A percentile compares a stretch with the other conserved stretches of the same genome.
Evolutionary conservation across 2,797 vertebrate species (phyloP).

Genomic region (Scarus forsteni): DNA sequence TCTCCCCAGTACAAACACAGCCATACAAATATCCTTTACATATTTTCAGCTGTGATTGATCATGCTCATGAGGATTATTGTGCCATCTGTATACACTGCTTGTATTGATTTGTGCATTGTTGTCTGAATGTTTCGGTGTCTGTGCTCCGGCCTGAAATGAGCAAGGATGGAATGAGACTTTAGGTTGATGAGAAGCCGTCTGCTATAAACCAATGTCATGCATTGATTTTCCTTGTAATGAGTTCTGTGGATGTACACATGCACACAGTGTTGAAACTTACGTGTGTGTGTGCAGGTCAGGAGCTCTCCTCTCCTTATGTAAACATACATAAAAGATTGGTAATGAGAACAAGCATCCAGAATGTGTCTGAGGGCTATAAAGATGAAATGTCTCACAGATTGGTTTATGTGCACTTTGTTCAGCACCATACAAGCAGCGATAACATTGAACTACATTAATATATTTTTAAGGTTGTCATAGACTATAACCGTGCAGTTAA

Average conservation of each 20-base stretch:
- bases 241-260: constrained; percentile 62
- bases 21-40: constrained; percentile 26
- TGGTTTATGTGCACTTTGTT: constrained; percentile 2
- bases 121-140: constrained; percentile 43
- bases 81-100: constrained; percentile 40
- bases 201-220: constrained; percentile 71
- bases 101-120: constrained; percentile 62
- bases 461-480: neutral
- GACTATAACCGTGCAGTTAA: too few relatives aligned
- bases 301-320: constrained; percentile 6
- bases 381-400: constrained; percentile 1
- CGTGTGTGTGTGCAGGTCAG: constrained; percentile 9
- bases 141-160: constrained; percentile 51
- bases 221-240: constrained; percentile 77
- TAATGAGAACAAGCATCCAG: neutral
- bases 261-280: constrained; percentile 6
- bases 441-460: neutral
- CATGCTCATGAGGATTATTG: constrained; percentile 48
- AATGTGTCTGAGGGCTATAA: constrained; percentile 8
- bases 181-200: constrained; percentile 70
- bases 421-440: neutral
- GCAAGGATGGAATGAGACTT: constrained; percentile 70
- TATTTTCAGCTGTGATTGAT: constrained; percentile 46
- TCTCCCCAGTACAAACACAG: constrained; percentile 19
- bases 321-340: constrained; percentile 20